Evolutionary conservation across 2,113 vertebrate species (phyloP).

Genomic region (Typhlomys cinereus): DNA sequence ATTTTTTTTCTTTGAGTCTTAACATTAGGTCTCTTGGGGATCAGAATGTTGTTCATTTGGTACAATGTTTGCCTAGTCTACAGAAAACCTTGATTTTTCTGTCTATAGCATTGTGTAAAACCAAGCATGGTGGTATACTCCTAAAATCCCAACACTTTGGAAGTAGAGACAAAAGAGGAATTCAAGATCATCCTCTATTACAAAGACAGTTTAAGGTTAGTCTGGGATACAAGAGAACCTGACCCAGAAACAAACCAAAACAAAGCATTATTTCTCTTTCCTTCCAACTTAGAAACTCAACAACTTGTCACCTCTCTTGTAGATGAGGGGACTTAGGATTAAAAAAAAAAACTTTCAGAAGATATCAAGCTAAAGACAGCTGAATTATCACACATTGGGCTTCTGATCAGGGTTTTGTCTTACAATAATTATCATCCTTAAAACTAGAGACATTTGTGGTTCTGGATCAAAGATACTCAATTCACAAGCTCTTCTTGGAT

Average conservation of each 20-base stretch:
- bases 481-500: slow-evolving; percentile 2
- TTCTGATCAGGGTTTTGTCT: slow-evolving; percentile 48
- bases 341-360: slow-evolving; percentile 46
- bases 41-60: neutral
- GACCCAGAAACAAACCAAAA: neutral
- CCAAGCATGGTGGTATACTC: neutral
- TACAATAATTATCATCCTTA: slow-evolving; percentile 60
- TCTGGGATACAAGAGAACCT: too few species aligned
- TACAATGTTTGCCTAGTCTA: neutral
- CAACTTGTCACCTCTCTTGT: neutral
- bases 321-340: neutral
- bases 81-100: neutral
- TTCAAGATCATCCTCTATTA: neutral
- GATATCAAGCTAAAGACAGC: neutral
- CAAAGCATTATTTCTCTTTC: neutral
- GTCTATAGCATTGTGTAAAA: neutral
- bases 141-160: neutral
- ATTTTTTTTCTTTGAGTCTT: neutral
- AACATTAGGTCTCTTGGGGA: neutral
- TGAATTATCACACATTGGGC: neutral
- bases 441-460: slow-evolving; percentile 53
- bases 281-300: slow-evolving; percentile 31
- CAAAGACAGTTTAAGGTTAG: neutral
- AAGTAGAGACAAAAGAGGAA: neutral
- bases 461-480: neutral